Percentiles rank a stretch among this genome's conserved stretches.
Conservation (phyloP, 2,797 vertebrate species). For the Acipenser ruthenus region DNA sequence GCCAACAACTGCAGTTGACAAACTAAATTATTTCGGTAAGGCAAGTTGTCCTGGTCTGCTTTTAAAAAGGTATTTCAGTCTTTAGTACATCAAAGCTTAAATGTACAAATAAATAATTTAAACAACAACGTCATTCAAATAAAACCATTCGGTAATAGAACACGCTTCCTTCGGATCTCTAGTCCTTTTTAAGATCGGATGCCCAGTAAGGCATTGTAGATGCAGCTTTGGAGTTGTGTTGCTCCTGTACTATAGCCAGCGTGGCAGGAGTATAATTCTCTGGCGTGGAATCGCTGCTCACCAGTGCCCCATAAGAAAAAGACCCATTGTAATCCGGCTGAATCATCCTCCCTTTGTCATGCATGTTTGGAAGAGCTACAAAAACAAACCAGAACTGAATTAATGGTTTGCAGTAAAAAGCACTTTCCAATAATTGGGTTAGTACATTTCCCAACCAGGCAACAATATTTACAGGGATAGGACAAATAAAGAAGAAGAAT, state of each 20-base stretch:
- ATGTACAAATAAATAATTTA: slow-evolving; percentile 4
- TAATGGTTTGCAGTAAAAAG: too few relatives aligned
- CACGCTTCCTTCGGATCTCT: slow-evolving; percentile 14
- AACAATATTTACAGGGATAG: too few relatives aligned
- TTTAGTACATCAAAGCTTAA: slow-evolving; percentile 3
- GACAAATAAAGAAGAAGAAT: too few relatives aligned
- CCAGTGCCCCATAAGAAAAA: slow-evolving; percentile 87
- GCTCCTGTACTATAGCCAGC: slow-evolving; percentile 59
- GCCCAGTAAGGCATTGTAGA: slow-evolving; percentile 42
- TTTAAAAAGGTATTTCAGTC: neutral
- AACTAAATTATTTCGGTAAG: too few relatives aligned
- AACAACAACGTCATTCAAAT: slow-evolving; percentile 28
- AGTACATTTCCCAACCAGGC: too few relatives aligned
- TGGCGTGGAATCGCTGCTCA: slow-evolving; percentile 70
- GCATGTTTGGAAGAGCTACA: slow-evolving; percentile 81
- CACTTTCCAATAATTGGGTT: too few relatives aligned
- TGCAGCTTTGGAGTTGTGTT: slow-evolving; percentile 33
- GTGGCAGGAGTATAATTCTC: slow-evolving; percentile 63
- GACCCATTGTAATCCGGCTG: slow-evolving; percentile 83
- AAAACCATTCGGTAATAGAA: slow-evolving; percentile 18
- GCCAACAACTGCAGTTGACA: too few relatives aligned
- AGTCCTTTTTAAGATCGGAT: slow-evolving; percentile 71
- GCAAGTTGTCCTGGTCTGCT: neutral
- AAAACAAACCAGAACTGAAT: slow-evolving; percentile 7
- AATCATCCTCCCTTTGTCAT: slow-evolving; percentile 68